Conservation (phyloP, 1,140 invertebrate genomes). For the Bombus turneri region DNA sequence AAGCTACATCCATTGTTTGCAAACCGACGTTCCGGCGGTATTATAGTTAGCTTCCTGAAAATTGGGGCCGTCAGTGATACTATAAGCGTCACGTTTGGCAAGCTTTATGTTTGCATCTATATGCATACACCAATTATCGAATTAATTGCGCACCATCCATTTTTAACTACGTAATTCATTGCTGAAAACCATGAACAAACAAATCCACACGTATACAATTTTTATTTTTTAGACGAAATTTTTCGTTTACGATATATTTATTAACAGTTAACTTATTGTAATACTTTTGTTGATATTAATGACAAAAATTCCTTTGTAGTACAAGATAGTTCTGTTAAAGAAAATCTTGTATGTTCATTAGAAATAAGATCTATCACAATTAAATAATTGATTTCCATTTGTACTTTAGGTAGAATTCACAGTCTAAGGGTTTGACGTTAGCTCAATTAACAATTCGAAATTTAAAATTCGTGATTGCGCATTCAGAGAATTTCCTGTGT, state of each 20-base stretch:
- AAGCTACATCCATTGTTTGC: conserved; percentile 29
- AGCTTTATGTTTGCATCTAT: background rate
- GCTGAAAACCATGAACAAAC: no score
- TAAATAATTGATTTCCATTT: background rate
- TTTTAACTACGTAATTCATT: background rate
- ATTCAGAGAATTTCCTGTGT: no score
- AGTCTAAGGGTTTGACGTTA: no score
- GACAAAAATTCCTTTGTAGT: no score
- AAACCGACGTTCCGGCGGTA: conserved; percentile 6
- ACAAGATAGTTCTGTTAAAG: background rate
- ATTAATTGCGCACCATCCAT: background rate
- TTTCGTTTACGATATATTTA: no score
- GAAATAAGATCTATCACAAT: background rate
- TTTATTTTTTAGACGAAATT: no score
- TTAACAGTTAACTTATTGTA: no score
- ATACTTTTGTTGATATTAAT: no score
- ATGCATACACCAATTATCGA: background rate
- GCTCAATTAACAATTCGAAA: no score
- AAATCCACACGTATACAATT: no score
- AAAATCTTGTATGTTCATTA: background rate
- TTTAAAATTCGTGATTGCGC: no score
- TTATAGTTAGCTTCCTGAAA: conserved; percentile 22
- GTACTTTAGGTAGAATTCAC: background rate
- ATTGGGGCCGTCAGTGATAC: background rate
- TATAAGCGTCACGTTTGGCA: background rate